These are phyloP conservation scores for Anolis apletophallus DNA, from an alignment of 2,797 vertebrate species.

Conservation along the genomic window DNA sequence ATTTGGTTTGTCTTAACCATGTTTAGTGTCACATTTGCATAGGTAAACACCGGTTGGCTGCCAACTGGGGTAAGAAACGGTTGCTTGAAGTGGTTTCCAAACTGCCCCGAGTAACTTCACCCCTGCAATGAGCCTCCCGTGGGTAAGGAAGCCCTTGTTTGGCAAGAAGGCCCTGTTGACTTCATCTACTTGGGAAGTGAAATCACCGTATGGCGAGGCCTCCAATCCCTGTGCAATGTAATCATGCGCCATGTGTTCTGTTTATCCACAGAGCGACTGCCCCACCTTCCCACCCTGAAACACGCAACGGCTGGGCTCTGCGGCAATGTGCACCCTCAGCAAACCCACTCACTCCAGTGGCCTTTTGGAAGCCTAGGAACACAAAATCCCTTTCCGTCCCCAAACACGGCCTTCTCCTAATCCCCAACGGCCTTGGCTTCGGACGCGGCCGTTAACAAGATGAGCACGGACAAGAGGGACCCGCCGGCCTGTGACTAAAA, in stretches of 20 bases:
- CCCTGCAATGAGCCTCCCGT: background rate
- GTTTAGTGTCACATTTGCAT: background rate
- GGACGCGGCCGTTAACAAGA: slow-evolving; percentile 1
- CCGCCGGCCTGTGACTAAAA: slow-evolving; percentile 55
- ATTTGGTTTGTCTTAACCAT: background rate
- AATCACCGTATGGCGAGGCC: background rate
- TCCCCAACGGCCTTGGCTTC: background rate
- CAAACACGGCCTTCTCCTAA: slow-evolving; percentile 17
- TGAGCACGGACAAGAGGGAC: slow-evolving; percentile 25
- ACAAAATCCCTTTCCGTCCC: slow-evolving; percentile 10
- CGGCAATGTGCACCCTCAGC: slow-evolving; percentile 48
- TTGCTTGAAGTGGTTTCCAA: background rate
- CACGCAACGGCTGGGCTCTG: background rate
- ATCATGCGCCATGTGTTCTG: no score
- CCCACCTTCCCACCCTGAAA: background rate
- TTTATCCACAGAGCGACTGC: background rate
- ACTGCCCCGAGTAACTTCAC: background rate
- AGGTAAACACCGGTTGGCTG: background rate
- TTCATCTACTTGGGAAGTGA: background rate
- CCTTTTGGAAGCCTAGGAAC: slow-evolving; percentile 48
- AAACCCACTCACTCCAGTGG: slow-evolving; percentile 8
- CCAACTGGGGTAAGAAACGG: background rate
- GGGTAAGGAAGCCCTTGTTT: background rate
- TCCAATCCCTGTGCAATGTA: background rate
- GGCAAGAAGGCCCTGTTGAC: background rate